Evolutionary conservation across 64 coral and sea anemone species (phyloP).

Genomic region (Montipora sp.): DNA sequence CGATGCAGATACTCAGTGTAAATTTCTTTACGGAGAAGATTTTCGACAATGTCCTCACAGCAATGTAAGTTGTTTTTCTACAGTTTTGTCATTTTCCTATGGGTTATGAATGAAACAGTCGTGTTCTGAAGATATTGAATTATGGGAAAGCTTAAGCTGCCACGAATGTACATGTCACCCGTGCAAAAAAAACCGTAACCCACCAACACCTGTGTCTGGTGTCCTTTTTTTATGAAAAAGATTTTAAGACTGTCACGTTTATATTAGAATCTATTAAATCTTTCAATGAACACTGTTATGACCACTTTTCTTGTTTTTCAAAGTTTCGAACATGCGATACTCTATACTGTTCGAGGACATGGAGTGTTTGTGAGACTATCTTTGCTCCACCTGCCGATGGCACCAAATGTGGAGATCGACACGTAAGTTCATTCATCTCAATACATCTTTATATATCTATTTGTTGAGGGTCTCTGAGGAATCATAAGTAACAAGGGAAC

Average conservation of each 20-base stretch:
- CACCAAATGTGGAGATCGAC: conserved; percentile 70
- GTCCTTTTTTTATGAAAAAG: too few species aligned
- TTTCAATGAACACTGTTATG: neutral
- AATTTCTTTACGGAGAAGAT: conserved; percentile 15
- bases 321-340: conserved; percentile 25
- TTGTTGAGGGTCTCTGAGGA: too few species aligned
- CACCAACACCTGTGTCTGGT: too few species aligned
- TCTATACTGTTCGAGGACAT: conserved; percentile 53
- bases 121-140: too few species aligned
- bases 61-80: neutral
- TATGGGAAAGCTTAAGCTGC: too few species aligned
- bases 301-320: neutral
- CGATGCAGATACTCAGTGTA: conserved; percentile 46
- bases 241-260: too few species aligned
- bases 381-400: conserved; percentile 69
- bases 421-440: conserved; percentile 53
- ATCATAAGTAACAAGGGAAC: too few species aligned
- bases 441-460: too few species aligned
- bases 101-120: too few species aligned
- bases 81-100: neutral
- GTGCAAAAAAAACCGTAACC: too few species aligned
- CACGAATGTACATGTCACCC: too few species aligned
- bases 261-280: too few species aligned
- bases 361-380: neutral
- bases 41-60: conserved; percentile 21